Evolutionary conservation across 2,113 vertebrate species (phyloP), one percentile per base, ranked within the genome.

Genomic region (Nibea albiflora): DNA sequence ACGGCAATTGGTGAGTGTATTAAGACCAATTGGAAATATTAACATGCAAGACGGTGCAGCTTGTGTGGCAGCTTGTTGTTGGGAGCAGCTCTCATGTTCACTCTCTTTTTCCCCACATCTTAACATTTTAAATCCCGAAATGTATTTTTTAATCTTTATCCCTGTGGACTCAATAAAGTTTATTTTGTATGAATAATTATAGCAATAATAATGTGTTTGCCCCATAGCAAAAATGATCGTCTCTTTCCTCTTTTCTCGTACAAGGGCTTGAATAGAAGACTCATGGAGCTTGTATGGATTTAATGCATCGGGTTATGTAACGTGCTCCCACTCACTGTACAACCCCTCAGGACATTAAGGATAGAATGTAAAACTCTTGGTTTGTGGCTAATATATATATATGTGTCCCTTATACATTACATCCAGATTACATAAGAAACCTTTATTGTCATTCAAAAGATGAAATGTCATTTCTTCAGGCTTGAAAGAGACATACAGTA

Each of bases 291-390:
- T 62, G n/a, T 65, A 67, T 75, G 42, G 15, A 76, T 83, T 87
- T 53, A 71, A 73, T 44, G 31, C 56, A 16, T 24, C 56, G 57
- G 35, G 60, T 83, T 82, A 86, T 82, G 54, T 65, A 86, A 79
- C 22, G 0, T 22, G 8, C 47, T 83, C 54, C 47, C 53, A 47
- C 42, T 66, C 61, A 42, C 26, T 24, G 42, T 67, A 50, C 39
- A 75, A 9, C 47, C 47, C 73, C 73, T 70, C 22, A 20, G 1
- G 46, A 15, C 31, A 63, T 14, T 46, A 58, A 60, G 60, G 46
- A 58, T 20, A 53, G 42, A 46, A 54, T 42, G 24, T 42, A 53
- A 47, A 72, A 28, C 47, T 14, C 11, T 17, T 75, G 65, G 28
- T 76, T 17, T 62, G 63, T 39, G 24, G 31, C 47, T 17, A 39